Base-by-base conservation (phyloP, 2,113 vertebrate genomes). In the Menidia beryllina region DNA sequence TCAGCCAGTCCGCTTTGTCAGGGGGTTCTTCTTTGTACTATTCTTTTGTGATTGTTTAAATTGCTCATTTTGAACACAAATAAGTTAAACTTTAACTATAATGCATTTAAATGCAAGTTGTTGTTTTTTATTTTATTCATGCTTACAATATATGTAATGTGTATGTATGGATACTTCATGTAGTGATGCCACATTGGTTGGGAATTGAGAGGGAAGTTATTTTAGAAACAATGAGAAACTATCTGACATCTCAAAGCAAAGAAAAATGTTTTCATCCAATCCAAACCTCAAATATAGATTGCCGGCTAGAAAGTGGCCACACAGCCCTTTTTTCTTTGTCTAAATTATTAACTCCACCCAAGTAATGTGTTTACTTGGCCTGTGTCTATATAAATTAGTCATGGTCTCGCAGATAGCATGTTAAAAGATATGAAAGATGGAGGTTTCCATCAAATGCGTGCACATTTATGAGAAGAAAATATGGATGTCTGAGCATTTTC, bases 301-400 rank as follows among this genome's bases (percentile, higher is more conserved):
- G 63, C 50, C 53, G 41, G n/a, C 39, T 59, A n/a, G 57, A 82
- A 85, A 78, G 60, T 72, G 70, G 56, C 39, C 47, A 34, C 53
- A 17, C 72, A 71, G 70, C 77, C 57, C 53, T 69, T 56, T n/a
- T 64, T 47, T 43, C 27, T 9, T 25, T 4, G 1, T 72, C 52
- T 90, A 51, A 89, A 87, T 88, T 81, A 88, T 89, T 91, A 75
- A 90, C n/a, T 36, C 39, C 61, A 47, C 74, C 76, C 83, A 80
- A 82, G 75, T 48, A 63, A 67, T 84, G 79, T 83, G 84, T 89
- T 89, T 86, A 69, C 85, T 80, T 82, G 71, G 77, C 73, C 51
- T 56, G 17, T 82, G 76, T 81, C 25, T 23, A 11, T 41, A 80
- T 85, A 27, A 89, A 88, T 85, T 79, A 86, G 69, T 72, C 25